These are phyloP conservation scores for Gasterosteus aculeatus DNA, from an alignment of 2,113 vertebrate species.

Conservation along the genomic window DNA sequence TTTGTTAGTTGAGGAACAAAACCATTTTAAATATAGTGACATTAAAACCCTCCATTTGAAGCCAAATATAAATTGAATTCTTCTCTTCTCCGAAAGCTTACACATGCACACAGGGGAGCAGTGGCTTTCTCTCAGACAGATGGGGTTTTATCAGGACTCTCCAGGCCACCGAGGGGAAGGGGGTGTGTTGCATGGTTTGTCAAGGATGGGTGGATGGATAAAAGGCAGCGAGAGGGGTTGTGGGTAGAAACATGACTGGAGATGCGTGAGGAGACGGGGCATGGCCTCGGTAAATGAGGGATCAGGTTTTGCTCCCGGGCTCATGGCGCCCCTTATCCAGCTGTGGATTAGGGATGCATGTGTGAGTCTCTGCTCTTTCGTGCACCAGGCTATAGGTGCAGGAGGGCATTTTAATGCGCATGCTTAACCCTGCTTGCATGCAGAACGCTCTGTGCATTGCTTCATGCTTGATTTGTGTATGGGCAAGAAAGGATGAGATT, in stretches of 20 bases:
- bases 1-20: background rate
- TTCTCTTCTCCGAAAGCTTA: constrained; percentile 5
- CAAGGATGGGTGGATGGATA: constrained; percentile 40
- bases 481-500: constrained; percentile 19
- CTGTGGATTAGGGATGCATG: constrained; percentile 58
- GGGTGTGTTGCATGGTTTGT: constrained; percentile 34
- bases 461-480: constrained; percentile 36
- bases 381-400: constrained; percentile 17
- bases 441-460: constrained; percentile 22
- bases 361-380: constrained; percentile 5
- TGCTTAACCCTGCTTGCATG: constrained; percentile 1
- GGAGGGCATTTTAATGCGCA: constrained; percentile 4
- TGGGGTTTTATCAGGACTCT: constrained; percentile 62
- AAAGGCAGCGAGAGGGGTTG: background rate
- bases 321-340: constrained; percentile 55
- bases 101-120: constrained; percentile 21
- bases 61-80: constrained; percentile 37
- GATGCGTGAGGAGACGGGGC: constrained; percentile 45
- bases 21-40: constrained; percentile 7
- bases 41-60: constrained; percentile 29
- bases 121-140: constrained; percentile 39
- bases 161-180: constrained; percentile 53
- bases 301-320: constrained; percentile 58
- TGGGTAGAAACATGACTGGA: constrained; percentile 41
- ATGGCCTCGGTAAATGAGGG: constrained; percentile 52